A percentile compares a stretch with the other conserved stretches of the same genome.
Evolutionary conservation across 2,113 vertebrate species (phyloP).

Genomic region (Tiliqua scincoides): DNA sequence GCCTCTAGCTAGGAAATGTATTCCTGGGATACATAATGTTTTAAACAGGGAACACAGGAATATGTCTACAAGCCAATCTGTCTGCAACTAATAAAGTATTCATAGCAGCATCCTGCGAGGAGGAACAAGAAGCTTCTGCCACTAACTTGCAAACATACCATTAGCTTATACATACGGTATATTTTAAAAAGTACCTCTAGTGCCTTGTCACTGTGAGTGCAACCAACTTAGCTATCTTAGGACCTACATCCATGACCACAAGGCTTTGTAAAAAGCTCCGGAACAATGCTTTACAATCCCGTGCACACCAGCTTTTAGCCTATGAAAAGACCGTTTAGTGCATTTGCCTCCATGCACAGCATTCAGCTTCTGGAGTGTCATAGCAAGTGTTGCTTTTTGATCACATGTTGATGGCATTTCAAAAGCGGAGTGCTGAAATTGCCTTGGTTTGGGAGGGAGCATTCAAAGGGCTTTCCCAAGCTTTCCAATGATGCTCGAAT

Average conservation of each 20-base stretch:
- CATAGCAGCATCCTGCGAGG: slow-evolving; percentile 30
- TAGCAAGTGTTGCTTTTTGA: background rate
- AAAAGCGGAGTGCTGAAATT: background rate
- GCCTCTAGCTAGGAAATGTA: slow-evolving; percentile 63
- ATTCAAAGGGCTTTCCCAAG: background rate
- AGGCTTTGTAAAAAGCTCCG: background rate
- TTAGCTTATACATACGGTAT: background rate
- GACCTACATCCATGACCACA: background rate
- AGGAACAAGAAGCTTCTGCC: slow-evolving; percentile 48
- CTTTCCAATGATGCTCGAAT: too few species aligned
- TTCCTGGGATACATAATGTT: slow-evolving; percentile 59
- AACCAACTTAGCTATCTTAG: background rate
- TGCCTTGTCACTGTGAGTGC: slow-evolving; percentile 5
- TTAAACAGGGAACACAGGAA: slow-evolving; percentile 59
- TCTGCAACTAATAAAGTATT: slow-evolving; percentile 59
- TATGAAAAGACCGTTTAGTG: background rate
- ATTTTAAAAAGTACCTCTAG: background rate
- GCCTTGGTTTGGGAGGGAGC: background rate
- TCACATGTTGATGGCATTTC: background rate
- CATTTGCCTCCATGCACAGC: background rate
- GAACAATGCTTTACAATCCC: background rate
- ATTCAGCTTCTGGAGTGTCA: background rate
- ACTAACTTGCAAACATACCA: background rate
- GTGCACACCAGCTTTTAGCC: background rate
- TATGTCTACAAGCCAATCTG: slow-evolving; percentile 53